Conservation (phyloP, 2,113 vertebrate species). For the Macroglossus sobrinus region DNA sequence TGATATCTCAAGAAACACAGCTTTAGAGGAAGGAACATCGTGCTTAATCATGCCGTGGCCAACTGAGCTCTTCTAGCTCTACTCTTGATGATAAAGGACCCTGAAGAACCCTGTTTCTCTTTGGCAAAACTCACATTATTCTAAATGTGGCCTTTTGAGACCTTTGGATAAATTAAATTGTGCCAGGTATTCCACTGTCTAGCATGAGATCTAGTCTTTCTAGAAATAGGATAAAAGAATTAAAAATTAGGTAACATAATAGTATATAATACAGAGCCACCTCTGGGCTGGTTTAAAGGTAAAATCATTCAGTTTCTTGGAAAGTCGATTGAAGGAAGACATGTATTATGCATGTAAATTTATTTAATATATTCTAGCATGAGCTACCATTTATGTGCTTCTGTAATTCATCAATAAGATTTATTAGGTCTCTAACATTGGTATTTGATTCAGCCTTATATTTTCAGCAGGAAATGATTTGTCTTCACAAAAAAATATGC, state of each 20-base stretch:
- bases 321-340: conserved; percentile 27
- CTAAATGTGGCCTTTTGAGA: neutral
- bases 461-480: conserved; percentile 75
- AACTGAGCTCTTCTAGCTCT: neutral
- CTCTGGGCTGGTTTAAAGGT: neutral
- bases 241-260: neutral
- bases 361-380: conserved; percentile 15
- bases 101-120: neutral
- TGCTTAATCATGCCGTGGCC: neutral
- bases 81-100: neutral
- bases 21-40: neutral
- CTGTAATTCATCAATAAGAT: conserved; percentile 72
- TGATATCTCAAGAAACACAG: neutral
- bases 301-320: conserved; percentile 1
- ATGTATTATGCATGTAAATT: neutral
- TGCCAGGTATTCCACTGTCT: neutral
- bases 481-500: conserved; percentile 70
- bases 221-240: neutral
- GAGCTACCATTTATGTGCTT: conserved; percentile 11
- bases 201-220: neutral
- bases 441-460: conserved; percentile 55
- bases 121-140: neutral
- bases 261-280: neutral
- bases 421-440: conserved; percentile 69
- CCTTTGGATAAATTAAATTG: neutral